Percentiles rank a stretch among this genome's conserved stretches.
Evolutionary conservation across 2,113 vertebrate species (phyloP).

Genomic region (Siniperca knerii): DNA sequence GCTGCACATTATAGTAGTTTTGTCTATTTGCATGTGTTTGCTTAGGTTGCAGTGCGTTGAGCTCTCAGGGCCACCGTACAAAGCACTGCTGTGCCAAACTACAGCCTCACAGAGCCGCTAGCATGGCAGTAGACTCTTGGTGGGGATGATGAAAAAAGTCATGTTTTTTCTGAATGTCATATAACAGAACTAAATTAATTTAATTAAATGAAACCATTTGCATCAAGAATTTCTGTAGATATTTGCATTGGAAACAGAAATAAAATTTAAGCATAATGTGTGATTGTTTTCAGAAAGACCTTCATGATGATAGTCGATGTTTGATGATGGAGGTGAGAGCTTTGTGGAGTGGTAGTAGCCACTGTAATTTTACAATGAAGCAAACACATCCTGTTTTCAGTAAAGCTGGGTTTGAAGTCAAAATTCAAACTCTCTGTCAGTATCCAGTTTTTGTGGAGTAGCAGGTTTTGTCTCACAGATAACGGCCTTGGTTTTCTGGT

Average conservation of each 20-base stretch:
- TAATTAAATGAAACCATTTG: background rate
- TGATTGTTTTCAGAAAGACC: background rate
- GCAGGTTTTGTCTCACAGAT: slow-evolving; percentile 49
- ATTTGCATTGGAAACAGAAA: background rate
- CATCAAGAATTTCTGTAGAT: background rate
- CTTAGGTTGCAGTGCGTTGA: no score
- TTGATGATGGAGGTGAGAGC: slow-evolving; percentile 11
- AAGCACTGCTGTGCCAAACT: no score
- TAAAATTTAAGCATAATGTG: background rate
- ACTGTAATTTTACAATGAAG: slow-evolving; percentile 30
- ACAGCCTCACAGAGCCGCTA: no score
- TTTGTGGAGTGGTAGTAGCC: background rate
- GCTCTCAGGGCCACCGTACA: no score
- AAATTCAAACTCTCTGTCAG: slow-evolving; percentile 25
- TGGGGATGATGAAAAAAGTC: background rate
- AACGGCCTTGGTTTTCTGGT: slow-evolving; percentile 28
- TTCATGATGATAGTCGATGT: background rate
- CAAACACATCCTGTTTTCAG: slow-evolving; percentile 50
- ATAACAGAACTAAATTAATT: background rate
- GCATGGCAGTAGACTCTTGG: no score
- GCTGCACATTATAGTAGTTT: no score
- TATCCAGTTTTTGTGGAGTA: background rate
- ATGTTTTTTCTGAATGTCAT: background rate
- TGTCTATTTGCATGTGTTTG: no score
- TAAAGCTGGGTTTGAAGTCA: slow-evolving; percentile 30